Percentiles rank a stretch among this genome's conserved stretches.
Evolutionary conservation across 2,888 invertebrate species (phyloP).

Genomic region (Chelonus formosanus): DNA sequence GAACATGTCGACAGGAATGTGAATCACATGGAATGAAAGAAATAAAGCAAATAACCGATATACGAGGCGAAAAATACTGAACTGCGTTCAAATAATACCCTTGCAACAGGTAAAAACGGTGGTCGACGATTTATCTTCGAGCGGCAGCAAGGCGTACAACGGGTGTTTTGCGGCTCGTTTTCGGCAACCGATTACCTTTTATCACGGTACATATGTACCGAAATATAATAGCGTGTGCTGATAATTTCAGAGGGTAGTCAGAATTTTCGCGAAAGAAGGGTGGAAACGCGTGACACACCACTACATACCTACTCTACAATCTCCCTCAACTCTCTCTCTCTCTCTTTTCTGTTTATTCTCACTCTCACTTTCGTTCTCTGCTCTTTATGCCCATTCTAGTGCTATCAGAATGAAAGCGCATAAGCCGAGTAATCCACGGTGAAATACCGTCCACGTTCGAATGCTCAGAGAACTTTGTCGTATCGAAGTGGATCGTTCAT

Average conservation of each 20-base stretch:
- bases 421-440: constrained; percentile 56
- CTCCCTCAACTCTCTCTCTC: neutral
- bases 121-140: constrained; percentile 39
- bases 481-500: constrained; percentile 44
- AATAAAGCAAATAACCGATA: constrained; percentile 12
- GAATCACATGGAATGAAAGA: constrained; percentile 7
- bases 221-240: constrained; percentile 36
- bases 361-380: constrained; percentile 7
- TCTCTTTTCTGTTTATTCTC: neutral
- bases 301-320: constrained; percentile 5
- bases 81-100: constrained; percentile 23
- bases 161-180: constrained; percentile 46
- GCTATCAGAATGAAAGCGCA: constrained; percentile 50
- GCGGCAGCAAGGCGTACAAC: constrained; percentile 41
- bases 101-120: constrained; percentile 42
- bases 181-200: constrained; percentile 45
- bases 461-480: constrained; percentile 43
- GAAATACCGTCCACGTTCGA: constrained; percentile 55
- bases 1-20: neutral
- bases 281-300: constrained; percentile 18
- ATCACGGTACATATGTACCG: constrained; percentile 39
- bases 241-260: constrained; percentile 30
- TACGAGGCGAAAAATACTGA: constrained; percentile 24
- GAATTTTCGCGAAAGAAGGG: constrained; percentile 21
- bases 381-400: constrained; percentile 50